Evolutionary conservation across 1,140 invertebrate species (phyloP), one percentile per base, ranked within the genome.

Genomic region (Orchesella cincta): DNA sequence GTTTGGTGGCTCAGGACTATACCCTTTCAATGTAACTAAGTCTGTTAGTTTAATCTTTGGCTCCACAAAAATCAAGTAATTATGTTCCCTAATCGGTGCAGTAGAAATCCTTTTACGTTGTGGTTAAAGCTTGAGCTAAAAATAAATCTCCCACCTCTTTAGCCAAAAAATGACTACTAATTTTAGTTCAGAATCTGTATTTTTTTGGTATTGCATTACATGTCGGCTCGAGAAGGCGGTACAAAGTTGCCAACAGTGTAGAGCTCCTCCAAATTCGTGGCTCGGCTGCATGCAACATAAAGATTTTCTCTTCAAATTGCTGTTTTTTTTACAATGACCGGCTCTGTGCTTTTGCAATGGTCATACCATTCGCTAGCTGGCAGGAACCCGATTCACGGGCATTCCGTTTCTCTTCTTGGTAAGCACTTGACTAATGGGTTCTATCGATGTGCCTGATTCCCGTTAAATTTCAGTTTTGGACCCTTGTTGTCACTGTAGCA

Each of bases 201-300:
- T 74, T 72, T 54, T 18, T 12, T 3, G 33, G 52, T 0, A 23
- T 36, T 23, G 39, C 74, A 51, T n/a, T n/a, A n/a, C n/a, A n/a
- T n/a, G 26, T 74, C 26, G 12, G 0, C 46, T 20, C 14, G 16
- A 26, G 74, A 29, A 0, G 78, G 78, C 0, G 74, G 52, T n/a
- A 29, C 28, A 71, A 79, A 79, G 0, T 76, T 23, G 16, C 78
- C 78, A 23, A 71, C 72, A 1, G 77, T 67, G 20, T 0, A 80
- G 0, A 80, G 36, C 1, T 76, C 78, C 16, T 75, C 33, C 0
- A 54, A 33, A 46, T 57, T 35, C 0, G 71, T 72, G 3, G 64
- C 36, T 72, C 78, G 23, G 28, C 75, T 77, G 34, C 54, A 77
- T 1, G 16, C 78, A 1, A 77, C 76, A 28, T 79, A 79, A 3